Evolutionary conservation across 2,888 invertebrate species (phyloP).

Genomic region (Erebia epiphron): DNA sequence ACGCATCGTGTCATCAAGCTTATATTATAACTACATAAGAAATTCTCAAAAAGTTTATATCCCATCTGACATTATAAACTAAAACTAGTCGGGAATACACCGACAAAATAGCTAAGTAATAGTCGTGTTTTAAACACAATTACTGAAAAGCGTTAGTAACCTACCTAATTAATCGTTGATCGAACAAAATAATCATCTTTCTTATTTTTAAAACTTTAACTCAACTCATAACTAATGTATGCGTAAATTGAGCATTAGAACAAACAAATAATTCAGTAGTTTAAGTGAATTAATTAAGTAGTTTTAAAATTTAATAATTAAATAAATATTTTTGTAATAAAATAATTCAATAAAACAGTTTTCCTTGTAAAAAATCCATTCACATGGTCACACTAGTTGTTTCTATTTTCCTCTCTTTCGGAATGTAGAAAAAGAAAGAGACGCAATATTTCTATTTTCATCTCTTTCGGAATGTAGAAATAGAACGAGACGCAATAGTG

Average conservation of each 20-base stretch:
- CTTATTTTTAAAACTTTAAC: not conserved
- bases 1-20: too few species aligned
- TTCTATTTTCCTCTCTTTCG: not conserved
- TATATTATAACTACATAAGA: too few species aligned
- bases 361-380: not conserved
- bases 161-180: not conserved
- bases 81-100: not conserved
- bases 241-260: not conserved
- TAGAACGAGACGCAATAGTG: not conserved
- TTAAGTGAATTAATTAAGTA: not conserved
- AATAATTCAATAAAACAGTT: not conserved
- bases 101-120: not conserved
- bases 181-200: not conserved
- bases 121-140: not conserved
- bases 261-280: not conserved
- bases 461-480: not conserved
- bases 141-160: not conserved
- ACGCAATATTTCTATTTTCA: too few species aligned
- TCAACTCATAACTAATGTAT: not conserved
- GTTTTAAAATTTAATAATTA: constrained; percentile 9
- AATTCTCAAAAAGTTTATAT: not conserved
- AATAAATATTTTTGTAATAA: not conserved
- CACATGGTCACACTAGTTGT: constrained; percentile 7
- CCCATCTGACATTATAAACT: not conserved
- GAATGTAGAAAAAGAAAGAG: too few species aligned